phyloP scores from a whole-genome alignment of 2,797 vertebrate species.

The Pangasius sanitwongsei region DNA sequence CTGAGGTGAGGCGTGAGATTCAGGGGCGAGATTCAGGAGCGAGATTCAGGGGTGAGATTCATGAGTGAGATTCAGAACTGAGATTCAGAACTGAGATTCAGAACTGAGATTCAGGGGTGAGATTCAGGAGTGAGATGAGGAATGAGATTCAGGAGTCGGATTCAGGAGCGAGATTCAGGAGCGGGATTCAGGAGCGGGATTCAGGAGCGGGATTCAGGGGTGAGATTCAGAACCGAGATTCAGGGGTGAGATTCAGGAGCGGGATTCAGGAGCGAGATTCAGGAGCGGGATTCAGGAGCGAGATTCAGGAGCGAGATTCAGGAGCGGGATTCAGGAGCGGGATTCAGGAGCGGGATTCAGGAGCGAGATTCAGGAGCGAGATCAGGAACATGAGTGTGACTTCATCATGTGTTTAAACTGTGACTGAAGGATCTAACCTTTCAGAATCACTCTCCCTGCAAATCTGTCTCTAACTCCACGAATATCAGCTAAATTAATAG shows the following conservation, averaged over 20 bases:
- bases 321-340: background rate
- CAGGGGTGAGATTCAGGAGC: too few species aligned
- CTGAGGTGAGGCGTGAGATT: background rate
- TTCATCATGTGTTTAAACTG: background rate
- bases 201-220: background rate
- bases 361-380: background rate
- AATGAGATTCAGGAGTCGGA: background rate
- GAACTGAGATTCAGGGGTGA: background rate
- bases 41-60: too few species aligned
- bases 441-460: background rate
- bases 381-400: too few species aligned
- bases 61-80: too few species aligned
- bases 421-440: constrained; percentile 38
- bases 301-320: background rate
- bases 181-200: background rate
- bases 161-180: background rate
- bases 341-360: background rate
- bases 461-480: background rate
- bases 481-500: background rate
- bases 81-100: too few species aligned
- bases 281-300: background rate
- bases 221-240: background rate
- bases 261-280: background rate
- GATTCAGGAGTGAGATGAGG: background rate
- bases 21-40: too few species aligned